A percentile compares a stretch with the other conserved stretches of the same genome.
Conservation (phyloP, 2,888 invertebrate genomes). For the Oasisia sp. region DNA sequence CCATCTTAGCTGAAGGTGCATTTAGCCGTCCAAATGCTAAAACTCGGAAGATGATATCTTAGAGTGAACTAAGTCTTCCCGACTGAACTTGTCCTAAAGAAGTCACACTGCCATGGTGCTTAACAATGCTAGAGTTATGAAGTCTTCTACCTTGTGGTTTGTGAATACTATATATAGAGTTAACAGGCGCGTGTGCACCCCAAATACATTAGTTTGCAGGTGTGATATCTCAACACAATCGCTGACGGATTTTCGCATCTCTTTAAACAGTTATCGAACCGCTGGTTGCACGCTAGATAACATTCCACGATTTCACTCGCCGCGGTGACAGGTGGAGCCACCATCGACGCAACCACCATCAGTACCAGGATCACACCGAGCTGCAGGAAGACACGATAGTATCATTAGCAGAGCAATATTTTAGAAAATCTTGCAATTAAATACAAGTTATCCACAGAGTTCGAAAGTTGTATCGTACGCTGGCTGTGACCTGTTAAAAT, state of each 20-base stretch:
- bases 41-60: too few species aligned
- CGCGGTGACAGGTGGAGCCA: not conserved
- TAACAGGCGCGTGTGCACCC: not conserved
- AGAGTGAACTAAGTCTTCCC: too few species aligned
- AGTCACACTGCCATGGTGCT: too few species aligned
- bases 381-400: not conserved
- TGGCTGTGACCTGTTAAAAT: too few species aligned
- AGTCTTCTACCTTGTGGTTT: too few species aligned
- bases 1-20: too few species aligned
- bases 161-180: too few species aligned
- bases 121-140: too few species aligned
- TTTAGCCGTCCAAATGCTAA: too few species aligned
- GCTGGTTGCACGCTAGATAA: not conserved
- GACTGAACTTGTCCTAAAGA: too few species aligned
- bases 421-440: not conserved
- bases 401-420: not conserved
- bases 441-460: too few species aligned
- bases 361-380: not conserved
- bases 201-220: not conserved
- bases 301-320: not conserved
- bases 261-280: not conserved
- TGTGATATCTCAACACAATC: not conserved
- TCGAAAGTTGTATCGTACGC: too few species aligned
- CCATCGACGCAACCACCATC: not conserved
- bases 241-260: not conserved